Evolutionary conservation across 2,797 vertebrate species (phyloP).

Genomic region (Myiothlypis chrysogaster): DNA sequence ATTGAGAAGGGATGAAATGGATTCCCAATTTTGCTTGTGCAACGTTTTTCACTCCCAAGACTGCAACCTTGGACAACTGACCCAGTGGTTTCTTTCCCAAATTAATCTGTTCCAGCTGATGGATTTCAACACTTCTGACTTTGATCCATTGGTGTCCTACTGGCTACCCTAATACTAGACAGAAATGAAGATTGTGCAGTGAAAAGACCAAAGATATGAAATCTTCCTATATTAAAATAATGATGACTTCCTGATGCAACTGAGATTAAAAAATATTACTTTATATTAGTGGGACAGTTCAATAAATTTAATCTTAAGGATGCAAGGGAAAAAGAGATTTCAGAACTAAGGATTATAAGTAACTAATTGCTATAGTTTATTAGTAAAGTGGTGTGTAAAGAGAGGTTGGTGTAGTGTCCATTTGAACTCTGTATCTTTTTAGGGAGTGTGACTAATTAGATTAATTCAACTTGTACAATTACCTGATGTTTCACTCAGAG

Average conservation of each 20-base stretch:
- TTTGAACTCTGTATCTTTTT: background rate
- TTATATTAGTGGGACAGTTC: background rate
- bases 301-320: background rate
- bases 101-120: background rate
- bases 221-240: background rate
- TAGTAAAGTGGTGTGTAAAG: background rate
- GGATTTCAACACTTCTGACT: background rate
- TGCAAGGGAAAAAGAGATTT: background rate
- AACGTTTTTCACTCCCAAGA: background rate
- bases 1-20: background rate
- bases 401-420: background rate
- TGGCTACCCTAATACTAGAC: background rate
- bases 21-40: background rate
- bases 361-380: background rate
- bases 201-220: background rate
- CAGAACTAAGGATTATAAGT: background rate
- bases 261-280: background rate
- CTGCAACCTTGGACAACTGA: accelerated
- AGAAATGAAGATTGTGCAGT: background rate
- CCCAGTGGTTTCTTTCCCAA: background rate
- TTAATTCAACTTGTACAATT: background rate
- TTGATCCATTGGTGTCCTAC: background rate
- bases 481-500: background rate
- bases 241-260: background rate
- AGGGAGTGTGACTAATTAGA: background rate